phyloP scores from a whole-genome alignment of 2,888 invertebrate species.

The Imbricaverruca yamaguchii region DNA sequence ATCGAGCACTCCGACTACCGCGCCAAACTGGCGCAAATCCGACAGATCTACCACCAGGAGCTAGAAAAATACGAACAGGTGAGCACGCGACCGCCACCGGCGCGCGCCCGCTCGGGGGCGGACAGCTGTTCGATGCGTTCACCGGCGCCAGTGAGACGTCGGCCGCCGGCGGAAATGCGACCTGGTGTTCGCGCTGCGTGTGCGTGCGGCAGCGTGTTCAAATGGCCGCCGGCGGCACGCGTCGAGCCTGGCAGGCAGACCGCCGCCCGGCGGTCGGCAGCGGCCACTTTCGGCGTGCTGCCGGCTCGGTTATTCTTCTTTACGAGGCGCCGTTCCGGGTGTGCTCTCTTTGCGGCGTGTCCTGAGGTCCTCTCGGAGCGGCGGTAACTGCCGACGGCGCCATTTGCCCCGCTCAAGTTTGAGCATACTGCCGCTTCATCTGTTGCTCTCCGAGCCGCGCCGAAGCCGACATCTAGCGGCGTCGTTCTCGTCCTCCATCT shows the following conservation, averaged over 20 bases:
- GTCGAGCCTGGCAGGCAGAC: too few relatives aligned
- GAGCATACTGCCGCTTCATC: slow-evolving; percentile 14
- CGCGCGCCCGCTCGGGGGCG: too few relatives aligned
- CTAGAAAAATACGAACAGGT: slow-evolving; percentile 98
- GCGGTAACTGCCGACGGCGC: neutral
- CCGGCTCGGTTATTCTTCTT: neutral
- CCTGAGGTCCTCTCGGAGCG: neutral
- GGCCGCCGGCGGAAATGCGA: too few relatives aligned
- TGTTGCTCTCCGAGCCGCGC: neutral
- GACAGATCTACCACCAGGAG: slow-evolving; percentile 98
- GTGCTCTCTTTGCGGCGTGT: neutral
- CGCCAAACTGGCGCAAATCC: slow-evolving; percentile 95
- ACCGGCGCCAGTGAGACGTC: too few relatives aligned
- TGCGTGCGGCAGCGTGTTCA: too few relatives aligned
- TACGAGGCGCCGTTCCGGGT: neutral
- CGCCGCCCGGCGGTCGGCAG: too few relatives aligned
- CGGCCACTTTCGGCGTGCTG: too few relatives aligned
- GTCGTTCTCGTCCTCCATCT: neutral
- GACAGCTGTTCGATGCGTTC: too few relatives aligned
- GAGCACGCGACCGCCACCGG: slow-evolving; percentile 30
- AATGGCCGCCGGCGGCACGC: too few relatives aligned
- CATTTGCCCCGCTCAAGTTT: neutral
- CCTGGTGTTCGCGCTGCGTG: too few relatives aligned
- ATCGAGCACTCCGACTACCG: slow-evolving; percentile 99
- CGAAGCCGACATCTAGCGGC: neutral